Conservation (phyloP, 2,113 vertebrate genomes). For the Engraulis encrasicolus region DNA sequence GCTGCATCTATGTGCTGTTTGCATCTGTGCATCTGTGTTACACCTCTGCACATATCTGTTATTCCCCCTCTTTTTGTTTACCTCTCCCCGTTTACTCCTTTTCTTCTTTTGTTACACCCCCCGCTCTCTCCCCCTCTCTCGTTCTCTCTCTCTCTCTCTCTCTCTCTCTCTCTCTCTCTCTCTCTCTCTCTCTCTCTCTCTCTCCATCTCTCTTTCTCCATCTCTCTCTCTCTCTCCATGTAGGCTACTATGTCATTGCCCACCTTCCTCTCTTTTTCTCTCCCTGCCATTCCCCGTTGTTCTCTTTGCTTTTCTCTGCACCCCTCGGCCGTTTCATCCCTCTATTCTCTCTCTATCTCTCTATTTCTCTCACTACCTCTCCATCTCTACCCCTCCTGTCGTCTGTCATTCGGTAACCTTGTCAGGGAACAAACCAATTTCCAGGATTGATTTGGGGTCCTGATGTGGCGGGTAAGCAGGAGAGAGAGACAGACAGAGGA, state of each 20-base stretch:
- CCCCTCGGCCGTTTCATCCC: conserved; percentile 22
- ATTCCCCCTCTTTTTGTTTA: too few species aligned
- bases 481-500: conserved; percentile 44
- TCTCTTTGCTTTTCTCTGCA: conserved; percentile 29
- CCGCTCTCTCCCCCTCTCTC: background rate
- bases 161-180: conserved; percentile 36
- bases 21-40: too few species aligned
- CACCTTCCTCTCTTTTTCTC: too few species aligned
- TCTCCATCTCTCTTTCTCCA: too few species aligned
- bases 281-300: too few species aligned
- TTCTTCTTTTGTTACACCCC: too few species aligned
- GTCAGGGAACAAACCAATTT: conserved; percentile 81
- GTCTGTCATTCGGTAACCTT: conserved; percentile 77
- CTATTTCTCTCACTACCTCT: conserved; percentile 33
- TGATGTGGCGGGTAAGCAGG: conserved; percentile 76
- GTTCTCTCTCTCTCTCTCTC: conserved; percentile 45
- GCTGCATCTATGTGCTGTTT: too few species aligned
- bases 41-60: too few species aligned
- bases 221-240: too few species aligned
- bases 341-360: conserved; percentile 37
- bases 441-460: conserved; percentile 80
- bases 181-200: conserved; percentile 31
- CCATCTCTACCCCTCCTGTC: conserved; percentile 44
- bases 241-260: too few species aligned
- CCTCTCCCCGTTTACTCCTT: too few species aligned